Evolutionary conservation across 1,140 invertebrate genomes (phyloP).

Genomic region (Diploscapter pachys): DNA sequence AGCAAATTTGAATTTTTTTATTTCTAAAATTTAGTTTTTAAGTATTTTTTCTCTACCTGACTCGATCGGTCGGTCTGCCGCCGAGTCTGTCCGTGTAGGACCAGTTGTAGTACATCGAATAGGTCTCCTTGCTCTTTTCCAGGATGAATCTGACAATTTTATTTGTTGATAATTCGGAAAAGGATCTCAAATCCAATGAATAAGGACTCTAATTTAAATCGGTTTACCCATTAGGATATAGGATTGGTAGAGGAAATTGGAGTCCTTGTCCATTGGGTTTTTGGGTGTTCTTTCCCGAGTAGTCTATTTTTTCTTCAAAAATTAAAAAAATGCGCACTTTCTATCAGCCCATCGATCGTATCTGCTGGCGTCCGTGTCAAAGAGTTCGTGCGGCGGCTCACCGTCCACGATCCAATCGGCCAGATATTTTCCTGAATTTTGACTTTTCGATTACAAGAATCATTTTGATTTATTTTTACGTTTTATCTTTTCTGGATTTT

Average conservation of each 20-base stretch:
- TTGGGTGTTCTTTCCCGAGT: too few relatives aligned
- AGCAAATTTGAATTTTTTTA: too few relatives aligned
- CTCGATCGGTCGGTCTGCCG: conserved; percentile 38
- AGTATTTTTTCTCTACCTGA: not conserved
- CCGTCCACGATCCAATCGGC: conserved; percentile 62
- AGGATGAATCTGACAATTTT: conserved; percentile 32
- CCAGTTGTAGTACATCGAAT: conserved; percentile 46
- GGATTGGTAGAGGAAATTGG: too few relatives aligned
- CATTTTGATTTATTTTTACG: too few relatives aligned
- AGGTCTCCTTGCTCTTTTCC: conserved; percentile 39
- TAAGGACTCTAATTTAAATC: not conserved
- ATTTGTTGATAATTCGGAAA: conserved; percentile 1
- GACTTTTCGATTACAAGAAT: too few relatives aligned
- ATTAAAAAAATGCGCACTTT: conserved; percentile 14
- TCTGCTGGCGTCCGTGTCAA: conserved; percentile 60
- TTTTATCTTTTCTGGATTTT: too few relatives aligned
- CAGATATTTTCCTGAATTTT: conserved; percentile 54
- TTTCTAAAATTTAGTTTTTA: too few relatives aligned
- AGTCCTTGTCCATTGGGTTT: too few relatives aligned
- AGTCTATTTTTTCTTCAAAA: too few relatives aligned
- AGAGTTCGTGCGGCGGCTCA: conserved; percentile 61
- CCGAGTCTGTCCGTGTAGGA: conserved; percentile 39
- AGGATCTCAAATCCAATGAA: not conserved
- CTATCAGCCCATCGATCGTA: conserved; percentile 60
- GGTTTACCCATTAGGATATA: too few relatives aligned